Evolutionary conservation across 2,888 invertebrate species (phyloP).

Genomic region (Agrochola litura): DNA sequence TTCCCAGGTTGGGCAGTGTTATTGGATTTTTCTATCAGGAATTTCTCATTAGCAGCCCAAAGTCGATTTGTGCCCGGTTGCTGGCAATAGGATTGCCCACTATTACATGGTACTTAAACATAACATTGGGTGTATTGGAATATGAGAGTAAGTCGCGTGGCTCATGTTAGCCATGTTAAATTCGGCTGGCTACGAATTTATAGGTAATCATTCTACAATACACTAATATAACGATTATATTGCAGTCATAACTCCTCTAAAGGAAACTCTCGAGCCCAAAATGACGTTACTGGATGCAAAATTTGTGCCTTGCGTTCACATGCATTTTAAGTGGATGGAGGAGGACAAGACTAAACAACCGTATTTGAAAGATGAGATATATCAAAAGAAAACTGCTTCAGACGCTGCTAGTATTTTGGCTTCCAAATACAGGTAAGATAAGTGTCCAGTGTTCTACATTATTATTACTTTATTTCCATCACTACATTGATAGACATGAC

Average conservation of each 20-base stretch:
- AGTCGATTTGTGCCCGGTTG: too few species aligned
- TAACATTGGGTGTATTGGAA: too few species aligned
- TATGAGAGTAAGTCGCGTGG: background rate
- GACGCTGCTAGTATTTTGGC: slow-evolving; percentile 93
- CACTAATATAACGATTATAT: slow-evolving; percentile 20
- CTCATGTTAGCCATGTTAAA: background rate
- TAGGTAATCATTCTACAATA: background rate
- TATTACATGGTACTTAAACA: too few species aligned
- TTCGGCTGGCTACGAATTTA: background rate
- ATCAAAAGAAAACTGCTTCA: slow-evolving; percentile 91
- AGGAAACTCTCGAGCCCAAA: slow-evolving; percentile 91
- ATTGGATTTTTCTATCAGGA: too few species aligned
- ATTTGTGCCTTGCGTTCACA: slow-evolving; percentile 94
- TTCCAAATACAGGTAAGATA: slow-evolving; percentile 91
- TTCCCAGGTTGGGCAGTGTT: too few species aligned
- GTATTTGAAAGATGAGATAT: slow-evolving; percentile 91
- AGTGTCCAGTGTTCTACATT: background rate
- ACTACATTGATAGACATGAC: background rate
- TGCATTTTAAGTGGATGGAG: slow-evolving; percentile 92
- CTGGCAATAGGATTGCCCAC: too few species aligned
- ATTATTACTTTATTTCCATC: background rate
- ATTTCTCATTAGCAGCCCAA: too few species aligned
- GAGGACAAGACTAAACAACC: slow-evolving; percentile 74
- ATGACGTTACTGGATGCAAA: slow-evolving; percentile 93
- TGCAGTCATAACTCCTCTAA: slow-evolving; percentile 96